These are phyloP conservation scores for Campaea margaritaria DNA, from an alignment of 2,888 invertebrate genomes.

Conservation along the genomic window DNA sequence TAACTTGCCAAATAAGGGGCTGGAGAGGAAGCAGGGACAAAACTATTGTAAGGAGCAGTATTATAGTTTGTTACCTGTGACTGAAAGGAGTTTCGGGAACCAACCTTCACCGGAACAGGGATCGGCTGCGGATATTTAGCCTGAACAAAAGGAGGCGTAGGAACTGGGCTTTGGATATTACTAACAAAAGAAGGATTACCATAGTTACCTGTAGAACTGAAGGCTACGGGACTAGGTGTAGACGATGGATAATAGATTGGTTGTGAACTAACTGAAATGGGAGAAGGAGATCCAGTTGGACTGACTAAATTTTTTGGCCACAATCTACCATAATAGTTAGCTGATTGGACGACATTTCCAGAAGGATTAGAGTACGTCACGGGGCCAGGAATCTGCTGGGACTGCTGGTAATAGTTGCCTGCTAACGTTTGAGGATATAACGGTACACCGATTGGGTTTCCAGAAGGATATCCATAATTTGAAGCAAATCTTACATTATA, in stretches of 20 bases:
- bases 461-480: constrained; percentile 12
- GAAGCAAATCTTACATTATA: constrained; percentile 9
- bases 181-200: not conserved
- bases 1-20: constrained; percentile 12
- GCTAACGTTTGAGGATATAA: constrained; percentile 8
- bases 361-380: constrained; percentile 10
- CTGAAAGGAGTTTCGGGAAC: constrained; percentile 19
- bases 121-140: constrained; percentile 25
- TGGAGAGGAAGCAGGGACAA: constrained; percentile 13
- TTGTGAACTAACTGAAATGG: not conserved
- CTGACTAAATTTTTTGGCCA: constrained; percentile 25
- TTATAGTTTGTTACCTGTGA: constrained; percentile 17
- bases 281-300: constrained; percentile 23
- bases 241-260: constrained; percentile 25
- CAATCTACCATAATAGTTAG: constrained; percentile 12
- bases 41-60: constrained; percentile 21
- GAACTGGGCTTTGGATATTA: constrained; percentile 3
- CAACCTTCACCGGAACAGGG: constrained; percentile 32
- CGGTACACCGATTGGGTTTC: constrained; percentile 11
- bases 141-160: not conserved
- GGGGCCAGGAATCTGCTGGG: constrained; percentile 18
- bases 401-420: constrained; percentile 9
- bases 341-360: constrained; percentile 1
- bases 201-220: constrained; percentile 10
- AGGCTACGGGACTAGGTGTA: constrained; percentile 31